These are phyloP conservation scores for Neosilurus hyrtlii DNA, from an alignment of 2,797 vertebrate genomes.

Conservation along the genomic window DNA sequence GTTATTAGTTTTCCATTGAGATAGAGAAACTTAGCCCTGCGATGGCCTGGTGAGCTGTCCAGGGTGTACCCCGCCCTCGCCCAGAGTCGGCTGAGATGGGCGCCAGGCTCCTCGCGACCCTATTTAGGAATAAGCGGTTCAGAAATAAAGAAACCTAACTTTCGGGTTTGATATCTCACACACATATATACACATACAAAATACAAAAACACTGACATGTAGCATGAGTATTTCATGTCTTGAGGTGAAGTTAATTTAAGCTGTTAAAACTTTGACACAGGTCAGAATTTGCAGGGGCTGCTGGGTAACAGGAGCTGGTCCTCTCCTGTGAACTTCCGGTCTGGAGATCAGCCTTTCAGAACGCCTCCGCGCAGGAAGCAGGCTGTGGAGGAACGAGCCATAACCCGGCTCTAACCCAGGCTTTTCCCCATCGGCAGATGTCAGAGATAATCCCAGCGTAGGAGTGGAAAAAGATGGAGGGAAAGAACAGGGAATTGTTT, in stretches of 20 bases:
- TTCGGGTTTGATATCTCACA: background rate
- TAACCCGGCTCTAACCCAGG: conserved; percentile 45
- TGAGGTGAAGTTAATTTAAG: conserved; percentile 5
- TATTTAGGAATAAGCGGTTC: too few relatives aligned
- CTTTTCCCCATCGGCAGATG: conserved; percentile 49
- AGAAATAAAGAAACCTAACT: background rate
- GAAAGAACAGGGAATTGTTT: conserved; percentile 23
- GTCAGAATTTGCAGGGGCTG: conserved; percentile 63
- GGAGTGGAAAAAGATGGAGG: conserved; percentile 14
- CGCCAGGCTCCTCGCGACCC: too few relatives aligned
- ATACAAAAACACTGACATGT: background rate
- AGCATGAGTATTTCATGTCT: background rate
- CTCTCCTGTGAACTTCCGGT: conserved; percentile 51
- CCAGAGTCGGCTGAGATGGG: too few relatives aligned
- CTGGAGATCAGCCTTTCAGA: conserved; percentile 44
- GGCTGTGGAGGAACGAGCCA: conserved; percentile 38
- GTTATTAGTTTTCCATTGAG: background rate
- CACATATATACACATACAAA: background rate
- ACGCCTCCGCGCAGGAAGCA: conserved; percentile 50
- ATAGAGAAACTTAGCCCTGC: too few relatives aligned
- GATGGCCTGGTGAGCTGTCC: too few relatives aligned
- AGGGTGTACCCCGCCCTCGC: too few relatives aligned
- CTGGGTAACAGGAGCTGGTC: conserved; percentile 34
- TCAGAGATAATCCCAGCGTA: conserved; percentile 40
- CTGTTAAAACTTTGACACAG: background rate